Evolutionary conservation across 2,113 vertebrate genomes (phyloP).

Genomic region (Epinephelus cyanopodus): DNA sequence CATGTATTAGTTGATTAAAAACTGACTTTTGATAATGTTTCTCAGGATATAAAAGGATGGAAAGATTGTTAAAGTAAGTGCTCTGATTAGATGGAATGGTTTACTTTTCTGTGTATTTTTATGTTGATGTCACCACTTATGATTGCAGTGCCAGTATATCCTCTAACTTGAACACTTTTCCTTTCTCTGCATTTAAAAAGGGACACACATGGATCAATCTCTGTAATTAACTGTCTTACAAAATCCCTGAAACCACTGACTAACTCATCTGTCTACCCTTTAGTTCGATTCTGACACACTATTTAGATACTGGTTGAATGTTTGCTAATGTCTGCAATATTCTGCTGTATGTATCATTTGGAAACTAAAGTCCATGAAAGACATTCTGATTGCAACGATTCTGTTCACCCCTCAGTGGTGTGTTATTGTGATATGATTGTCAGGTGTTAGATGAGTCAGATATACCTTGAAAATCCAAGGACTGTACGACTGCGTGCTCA

Average conservation of each 20-base stretch:
- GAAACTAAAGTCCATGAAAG: constrained; percentile 31
- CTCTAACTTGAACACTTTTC: constrained; percentile 9
- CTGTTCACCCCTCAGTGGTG: constrained; percentile 49
- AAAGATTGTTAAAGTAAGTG: constrained; percentile 37
- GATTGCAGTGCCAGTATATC: constrained; percentile 14
- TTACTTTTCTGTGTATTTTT: constrained; percentile 43
- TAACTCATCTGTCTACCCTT: constrained; percentile 24
- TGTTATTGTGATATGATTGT: constrained; percentile 68
- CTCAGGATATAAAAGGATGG: constrained; percentile 19
- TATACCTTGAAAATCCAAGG: constrained; percentile 47
- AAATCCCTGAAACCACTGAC: constrained; percentile 20
- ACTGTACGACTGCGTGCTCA: constrained; percentile 58
- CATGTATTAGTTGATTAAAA: constrained; percentile 5
- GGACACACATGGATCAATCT: background rate
- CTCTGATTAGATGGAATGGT: constrained; percentile 6
- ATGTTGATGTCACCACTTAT: constrained; percentile 7
- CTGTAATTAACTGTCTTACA: background rate
- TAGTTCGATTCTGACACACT: constrained; percentile 10
- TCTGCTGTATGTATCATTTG: constrained; percentile 41
- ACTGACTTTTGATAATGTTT: constrained; percentile 23
- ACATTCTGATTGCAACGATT: constrained; percentile 53
- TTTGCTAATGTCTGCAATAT: constrained; percentile 45
- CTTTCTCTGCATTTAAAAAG: constrained; percentile 22
- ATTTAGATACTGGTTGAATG: constrained; percentile 26
- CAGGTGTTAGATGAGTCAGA: constrained; percentile 54